These are phyloP conservation scores for Centropyge bicolor DNA, from an alignment of 2,797 vertebrate genomes.

Conservation along the genomic window DNA sequence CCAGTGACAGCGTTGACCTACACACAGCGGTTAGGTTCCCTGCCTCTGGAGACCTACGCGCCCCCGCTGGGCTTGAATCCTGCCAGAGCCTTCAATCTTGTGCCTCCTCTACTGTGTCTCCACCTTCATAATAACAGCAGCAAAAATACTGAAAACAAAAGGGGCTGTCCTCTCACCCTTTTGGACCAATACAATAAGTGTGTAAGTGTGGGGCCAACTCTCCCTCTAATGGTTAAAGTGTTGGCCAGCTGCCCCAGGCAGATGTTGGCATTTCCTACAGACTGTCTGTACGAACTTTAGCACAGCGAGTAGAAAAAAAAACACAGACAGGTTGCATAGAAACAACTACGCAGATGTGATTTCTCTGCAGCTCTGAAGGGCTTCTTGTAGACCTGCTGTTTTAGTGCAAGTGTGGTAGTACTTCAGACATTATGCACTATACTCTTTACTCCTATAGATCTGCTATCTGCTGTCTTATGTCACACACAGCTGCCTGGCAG, in stretches of 20 bases:
- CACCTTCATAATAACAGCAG: conserved; percentile 36
- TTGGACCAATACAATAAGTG: conserved; percentile 37
- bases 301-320: conserved; percentile 63
- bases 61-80: conserved; percentile 41
- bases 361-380: conserved; percentile 55
- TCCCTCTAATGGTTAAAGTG: conserved; percentile 55
- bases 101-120: conserved; percentile 23
- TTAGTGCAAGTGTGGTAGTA: conserved; percentile 28
- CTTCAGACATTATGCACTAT: conserved; percentile 17
- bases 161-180: conserved; percentile 39
- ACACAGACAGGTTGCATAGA: conserved; percentile 33
- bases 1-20: conserved; percentile 48
- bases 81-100: conserved; percentile 23
- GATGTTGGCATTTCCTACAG: conserved; percentile 73
- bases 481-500: conserved; percentile 28
- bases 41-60: conserved; percentile 37
- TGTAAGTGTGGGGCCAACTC: conserved; percentile 38
- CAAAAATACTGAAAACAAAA: conserved; percentile 33
- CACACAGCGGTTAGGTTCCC: conserved; percentile 30
- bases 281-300: conserved; percentile 56
- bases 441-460: conserved; percentile 35
- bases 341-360: conserved; percentile 61
- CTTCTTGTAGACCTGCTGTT: conserved; percentile 38
- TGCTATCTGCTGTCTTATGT: conserved; percentile 37
- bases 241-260: conserved; percentile 68